Evolutionary conservation across 2,797 vertebrate genomes (phyloP).

Genomic region (Propithecus perrieri): DNA sequence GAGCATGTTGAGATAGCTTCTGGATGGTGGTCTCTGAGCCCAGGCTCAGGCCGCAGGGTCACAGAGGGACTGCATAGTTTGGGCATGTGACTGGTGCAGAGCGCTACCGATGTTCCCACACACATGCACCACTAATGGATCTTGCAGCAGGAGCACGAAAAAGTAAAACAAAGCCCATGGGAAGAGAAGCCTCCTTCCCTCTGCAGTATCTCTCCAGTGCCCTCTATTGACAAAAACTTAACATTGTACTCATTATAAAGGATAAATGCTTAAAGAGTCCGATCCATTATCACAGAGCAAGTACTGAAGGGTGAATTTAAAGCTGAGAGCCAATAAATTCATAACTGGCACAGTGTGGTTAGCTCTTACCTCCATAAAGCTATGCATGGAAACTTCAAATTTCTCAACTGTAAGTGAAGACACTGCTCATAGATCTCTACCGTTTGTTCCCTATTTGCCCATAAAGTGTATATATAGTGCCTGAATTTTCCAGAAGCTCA

Average conservation of each 20-base stretch:
- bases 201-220: neutral
- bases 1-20: neutral
- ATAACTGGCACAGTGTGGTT: neutral
- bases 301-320: slow-evolving; percentile 7
- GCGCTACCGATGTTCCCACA: neutral
- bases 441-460: neutral
- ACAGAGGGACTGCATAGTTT: neutral
- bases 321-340: neutral
- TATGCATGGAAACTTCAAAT: slow-evolving; percentile 20
- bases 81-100: neutral
- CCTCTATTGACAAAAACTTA: slow-evolving; percentile 59
- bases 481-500: slow-evolving; percentile 28
- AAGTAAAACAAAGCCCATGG: neutral
- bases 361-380: slow-evolving; percentile 32
- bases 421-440: neutral
- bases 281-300: neutral
- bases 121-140: neutral
- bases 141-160: neutral
- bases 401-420: neutral
- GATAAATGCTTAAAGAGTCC: neutral
- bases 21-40: neutral
- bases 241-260: slow-evolving; percentile 17
- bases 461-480: neutral
- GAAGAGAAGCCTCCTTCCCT: slow-evolving; percentile 1
- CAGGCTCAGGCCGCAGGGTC: neutral